phyloP scores from a whole-genome alignment of 2,797 vertebrate species.

The Microcaecilia unicolor region DNA sequence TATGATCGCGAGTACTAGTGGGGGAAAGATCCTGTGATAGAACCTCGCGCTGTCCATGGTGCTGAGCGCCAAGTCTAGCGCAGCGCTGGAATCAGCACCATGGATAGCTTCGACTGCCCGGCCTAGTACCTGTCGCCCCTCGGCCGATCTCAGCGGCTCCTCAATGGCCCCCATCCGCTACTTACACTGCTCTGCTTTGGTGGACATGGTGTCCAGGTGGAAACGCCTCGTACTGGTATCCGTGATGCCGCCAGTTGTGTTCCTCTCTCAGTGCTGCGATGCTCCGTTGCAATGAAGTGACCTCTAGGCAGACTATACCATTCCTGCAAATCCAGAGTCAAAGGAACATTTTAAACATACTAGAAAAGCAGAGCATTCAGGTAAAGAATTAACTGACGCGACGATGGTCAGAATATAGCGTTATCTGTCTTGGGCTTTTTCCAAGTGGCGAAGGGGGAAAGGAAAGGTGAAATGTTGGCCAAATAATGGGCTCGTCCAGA shows the following conservation, averaged over 20 bases:
- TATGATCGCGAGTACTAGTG: too few species aligned
- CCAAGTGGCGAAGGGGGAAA: conserved; percentile 1
- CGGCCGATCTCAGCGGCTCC: conserved; percentile 39
- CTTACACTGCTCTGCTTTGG: conserved; percentile 97
- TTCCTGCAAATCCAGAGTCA: neutral
- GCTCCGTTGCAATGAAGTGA: conserved; percentile 15
- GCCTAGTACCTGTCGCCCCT: conserved; percentile 61
- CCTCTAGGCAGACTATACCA: neutral
- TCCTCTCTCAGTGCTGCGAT: conserved; percentile 38
- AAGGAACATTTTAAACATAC: conserved; percentile 18
- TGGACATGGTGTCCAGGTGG: conserved; percentile 72
- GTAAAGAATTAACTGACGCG: too few species aligned
- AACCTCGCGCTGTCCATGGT: too few species aligned
- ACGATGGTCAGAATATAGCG: too few species aligned
- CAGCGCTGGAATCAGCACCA: too few species aligned
- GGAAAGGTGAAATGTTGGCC: conserved; percentile 13
- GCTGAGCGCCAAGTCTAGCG: too few species aligned
- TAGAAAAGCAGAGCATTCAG: too few species aligned
- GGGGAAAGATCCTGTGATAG: too few species aligned
- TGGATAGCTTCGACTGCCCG: conserved; percentile 72
- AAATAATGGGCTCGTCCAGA: conserved; percentile 33
- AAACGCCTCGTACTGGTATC: conserved; percentile 35
- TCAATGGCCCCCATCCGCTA: conserved; percentile 42
- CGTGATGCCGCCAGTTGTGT: conserved; percentile 28
- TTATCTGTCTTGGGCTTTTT: too few species aligned